phyloP scores from a whole-genome alignment of 2,113 vertebrate genomes.

The Danionella cerebrum region DNA sequence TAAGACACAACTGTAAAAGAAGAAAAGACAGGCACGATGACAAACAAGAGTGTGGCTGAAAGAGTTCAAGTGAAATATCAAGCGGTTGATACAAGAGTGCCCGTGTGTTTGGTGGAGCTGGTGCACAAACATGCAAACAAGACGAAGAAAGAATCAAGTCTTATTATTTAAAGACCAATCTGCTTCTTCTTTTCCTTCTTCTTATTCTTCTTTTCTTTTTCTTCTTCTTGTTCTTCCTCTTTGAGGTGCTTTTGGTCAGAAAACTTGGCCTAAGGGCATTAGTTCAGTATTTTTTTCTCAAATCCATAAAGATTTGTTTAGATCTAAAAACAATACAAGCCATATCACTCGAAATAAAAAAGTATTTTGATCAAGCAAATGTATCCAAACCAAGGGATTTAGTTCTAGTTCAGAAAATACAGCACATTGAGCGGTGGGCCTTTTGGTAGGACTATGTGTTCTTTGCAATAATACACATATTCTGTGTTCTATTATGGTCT shows the following conservation, averaged over 20 bases:
- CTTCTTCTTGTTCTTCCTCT: no score
- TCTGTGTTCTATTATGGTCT: not conserved
- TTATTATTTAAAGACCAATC: conserved; percentile 32
- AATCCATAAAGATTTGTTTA: no score
- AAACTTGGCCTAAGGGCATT: conserved; percentile 9
- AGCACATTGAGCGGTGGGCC: not conserved
- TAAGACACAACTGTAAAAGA: not conserved
- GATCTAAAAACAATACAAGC: no score
- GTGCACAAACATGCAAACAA: conserved; percentile 29
- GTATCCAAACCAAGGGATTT: no score
- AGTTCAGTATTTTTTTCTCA: no score
- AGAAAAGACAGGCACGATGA: not conserved
- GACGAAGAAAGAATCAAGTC: conserved; percentile 51
- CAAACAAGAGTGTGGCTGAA: not conserved
- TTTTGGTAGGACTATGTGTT: not conserved
- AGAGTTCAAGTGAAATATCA: not conserved
- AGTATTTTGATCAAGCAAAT: not conserved
- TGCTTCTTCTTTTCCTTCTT: no score
- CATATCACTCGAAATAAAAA: no score
- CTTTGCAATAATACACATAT: not conserved
- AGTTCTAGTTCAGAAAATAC: no score
- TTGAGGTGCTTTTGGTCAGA: conserved; percentile 8
- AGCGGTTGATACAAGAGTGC: conserved; percentile 14
- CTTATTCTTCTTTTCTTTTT: no score
- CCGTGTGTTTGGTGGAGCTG: conserved; percentile 23